Conservation (phyloP, 2,113 vertebrate genomes). For the Tenrec ecaudatus region DNA sequence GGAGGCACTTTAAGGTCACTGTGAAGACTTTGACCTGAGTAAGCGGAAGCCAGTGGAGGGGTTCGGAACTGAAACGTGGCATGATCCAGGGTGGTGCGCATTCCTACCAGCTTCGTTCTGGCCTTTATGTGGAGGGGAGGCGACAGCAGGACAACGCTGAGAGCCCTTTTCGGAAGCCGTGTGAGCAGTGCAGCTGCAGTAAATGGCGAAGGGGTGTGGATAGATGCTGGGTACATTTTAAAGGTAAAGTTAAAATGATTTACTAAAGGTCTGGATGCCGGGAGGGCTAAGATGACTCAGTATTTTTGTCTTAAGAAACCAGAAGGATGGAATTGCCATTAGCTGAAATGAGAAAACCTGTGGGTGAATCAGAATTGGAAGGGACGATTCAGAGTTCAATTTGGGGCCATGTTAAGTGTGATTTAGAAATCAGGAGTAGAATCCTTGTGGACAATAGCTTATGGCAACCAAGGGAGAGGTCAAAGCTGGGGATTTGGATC, state of each 20-base stretch:
- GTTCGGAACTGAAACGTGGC: not conserved
- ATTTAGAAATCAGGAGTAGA: not conserved
- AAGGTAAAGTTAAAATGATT: conserved; percentile 26
- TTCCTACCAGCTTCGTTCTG: not conserved
- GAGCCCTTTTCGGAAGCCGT: not conserved
- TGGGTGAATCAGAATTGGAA: not conserved
- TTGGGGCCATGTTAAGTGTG: not conserved
- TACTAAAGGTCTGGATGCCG: conserved; percentile 5
- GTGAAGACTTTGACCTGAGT: not conserved
- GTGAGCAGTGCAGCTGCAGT: not conserved
- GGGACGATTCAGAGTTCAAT: not conserved
- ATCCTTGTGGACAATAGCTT: not conserved
- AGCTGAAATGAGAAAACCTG: conserved; percentile 4
- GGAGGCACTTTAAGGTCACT: not conserved
- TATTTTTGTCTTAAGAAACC: conserved; percentile 1
- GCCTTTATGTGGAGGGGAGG: not conserved
- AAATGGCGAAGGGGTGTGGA: not conserved
- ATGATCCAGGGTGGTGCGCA: accelerated
- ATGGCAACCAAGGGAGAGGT: not conserved
- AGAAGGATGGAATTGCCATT: conserved; percentile 52
- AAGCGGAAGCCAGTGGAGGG: not conserved
- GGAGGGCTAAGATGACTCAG: conserved; percentile 32
- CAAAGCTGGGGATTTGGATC: not conserved
- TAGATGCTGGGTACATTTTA: not conserved
- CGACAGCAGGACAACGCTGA: not conserved